These are phyloP conservation scores for Grus americana DNA, from an alignment of 2,113 vertebrate species.

Conservation along the genomic window DNA sequence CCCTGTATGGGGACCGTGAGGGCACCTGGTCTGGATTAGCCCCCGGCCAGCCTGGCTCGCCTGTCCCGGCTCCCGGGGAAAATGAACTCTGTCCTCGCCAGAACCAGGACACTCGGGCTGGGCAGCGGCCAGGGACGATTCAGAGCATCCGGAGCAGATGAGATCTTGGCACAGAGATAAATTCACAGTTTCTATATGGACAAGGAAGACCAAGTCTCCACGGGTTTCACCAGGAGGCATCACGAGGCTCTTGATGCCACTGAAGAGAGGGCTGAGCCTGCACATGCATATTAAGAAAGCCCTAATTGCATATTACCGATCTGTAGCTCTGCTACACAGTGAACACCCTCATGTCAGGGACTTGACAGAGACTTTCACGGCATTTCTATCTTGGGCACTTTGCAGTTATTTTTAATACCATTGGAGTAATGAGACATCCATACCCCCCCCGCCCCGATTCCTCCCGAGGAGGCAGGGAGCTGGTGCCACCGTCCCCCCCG, in stretches of 20 bases:
- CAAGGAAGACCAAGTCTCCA: background rate
- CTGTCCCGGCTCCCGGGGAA: too few relatives aligned
- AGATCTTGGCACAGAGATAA: background rate
- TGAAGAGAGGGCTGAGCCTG: background rate
- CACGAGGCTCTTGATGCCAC: background rate
- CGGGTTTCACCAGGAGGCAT: background rate
- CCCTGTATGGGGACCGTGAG: too few relatives aligned
- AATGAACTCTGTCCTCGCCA: too few relatives aligned
- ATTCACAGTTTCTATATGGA: too few relatives aligned
- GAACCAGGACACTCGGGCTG: background rate
- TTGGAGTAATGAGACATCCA: rapidly evolving
- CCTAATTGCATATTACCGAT: background rate
- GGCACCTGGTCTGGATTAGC: too few relatives aligned
- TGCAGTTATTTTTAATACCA: background rate
- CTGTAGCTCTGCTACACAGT: background rate
- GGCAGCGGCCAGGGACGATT: background rate
- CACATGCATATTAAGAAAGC: background rate
- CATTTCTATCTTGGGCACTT: background rate
- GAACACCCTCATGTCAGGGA: background rate
- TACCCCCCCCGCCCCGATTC: too few relatives aligned
- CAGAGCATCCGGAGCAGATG: background rate
- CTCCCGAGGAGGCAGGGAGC: background rate
- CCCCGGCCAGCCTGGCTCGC: too few relatives aligned
- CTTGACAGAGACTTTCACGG: background rate
- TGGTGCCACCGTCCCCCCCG: rapidly evolving